Evolutionary conservation across 1,140 invertebrate genomes (phyloP).

Genomic region (Sycophila sp.): DNA sequence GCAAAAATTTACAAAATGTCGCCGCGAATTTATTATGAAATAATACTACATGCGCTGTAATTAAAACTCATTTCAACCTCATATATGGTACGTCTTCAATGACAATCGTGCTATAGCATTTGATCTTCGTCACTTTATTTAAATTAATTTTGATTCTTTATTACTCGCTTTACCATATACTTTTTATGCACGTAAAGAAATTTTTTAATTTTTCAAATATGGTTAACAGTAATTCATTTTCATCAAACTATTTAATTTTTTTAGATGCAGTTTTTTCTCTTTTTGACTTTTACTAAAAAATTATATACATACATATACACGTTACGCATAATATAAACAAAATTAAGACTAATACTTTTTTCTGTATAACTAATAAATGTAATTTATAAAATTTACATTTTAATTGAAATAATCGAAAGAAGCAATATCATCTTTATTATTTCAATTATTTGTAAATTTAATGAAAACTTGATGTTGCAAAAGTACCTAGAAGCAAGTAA

Average conservation of each 20-base stretch:
- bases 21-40: conserved; percentile 34
- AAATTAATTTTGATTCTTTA: no score
- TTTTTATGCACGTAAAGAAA: no score
- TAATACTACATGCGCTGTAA: conserved; percentile 38
- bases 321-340: neutral
- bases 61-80: conserved; percentile 18
- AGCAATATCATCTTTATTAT: no score
- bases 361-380: neutral
- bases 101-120: conserved; percentile 50
- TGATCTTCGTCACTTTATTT: conserved; percentile 33
- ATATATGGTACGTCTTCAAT: conserved; percentile 24
- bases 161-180: no score
- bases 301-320: neutral
- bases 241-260: neutral
- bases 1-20: conserved; percentile 11
- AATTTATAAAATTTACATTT: neutral
- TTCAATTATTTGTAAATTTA: neutral
- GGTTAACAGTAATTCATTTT: no score
- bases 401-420: neutral
- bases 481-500: neutral
- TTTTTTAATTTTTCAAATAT: no score
- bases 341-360: neutral
- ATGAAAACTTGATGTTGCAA: neutral
- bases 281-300: neutral
- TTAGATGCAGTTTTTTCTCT: neutral